Evolutionary conservation across 2,113 vertebrate species (phyloP).

Genomic region (Indri indri): DNA sequence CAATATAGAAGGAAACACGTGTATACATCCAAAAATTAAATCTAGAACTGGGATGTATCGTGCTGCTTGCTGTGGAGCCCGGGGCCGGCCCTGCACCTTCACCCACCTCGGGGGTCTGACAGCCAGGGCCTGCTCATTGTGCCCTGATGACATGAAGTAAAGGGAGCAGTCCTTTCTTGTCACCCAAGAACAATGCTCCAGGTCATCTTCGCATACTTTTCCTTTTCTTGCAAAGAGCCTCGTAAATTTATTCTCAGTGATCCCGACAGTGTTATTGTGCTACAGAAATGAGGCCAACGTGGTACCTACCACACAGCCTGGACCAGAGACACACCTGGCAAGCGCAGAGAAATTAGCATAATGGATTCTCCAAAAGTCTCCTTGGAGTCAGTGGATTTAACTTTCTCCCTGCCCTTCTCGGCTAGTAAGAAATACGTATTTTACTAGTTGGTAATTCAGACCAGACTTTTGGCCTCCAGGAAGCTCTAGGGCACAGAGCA

Average conservation of each 20-base stretch:
- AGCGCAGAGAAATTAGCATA: background rate
- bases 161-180: background rate
- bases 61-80: background rate
- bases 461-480: background rate
- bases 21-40: background rate
- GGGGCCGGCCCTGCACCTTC: accelerated
- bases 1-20: background rate
- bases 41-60: background rate
- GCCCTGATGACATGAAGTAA: too few species aligned
- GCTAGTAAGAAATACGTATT: background rate
- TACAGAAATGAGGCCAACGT: background rate
- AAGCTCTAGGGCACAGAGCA: background rate
- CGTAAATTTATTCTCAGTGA: background rate
- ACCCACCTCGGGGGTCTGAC: accelerated
- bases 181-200: background rate
- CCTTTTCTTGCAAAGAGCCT: background rate
- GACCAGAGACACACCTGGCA: background rate
- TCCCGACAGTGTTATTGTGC: background rate
- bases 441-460: background rate
- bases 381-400: background rate
- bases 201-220: background rate
- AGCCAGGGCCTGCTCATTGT: background rate
- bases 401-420: background rate
- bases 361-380: background rate
- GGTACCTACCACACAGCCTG: background rate